Base-by-base conservation (phyloP, 2,113 vertebrate species). In the Oriolus oriolus region DNA sequence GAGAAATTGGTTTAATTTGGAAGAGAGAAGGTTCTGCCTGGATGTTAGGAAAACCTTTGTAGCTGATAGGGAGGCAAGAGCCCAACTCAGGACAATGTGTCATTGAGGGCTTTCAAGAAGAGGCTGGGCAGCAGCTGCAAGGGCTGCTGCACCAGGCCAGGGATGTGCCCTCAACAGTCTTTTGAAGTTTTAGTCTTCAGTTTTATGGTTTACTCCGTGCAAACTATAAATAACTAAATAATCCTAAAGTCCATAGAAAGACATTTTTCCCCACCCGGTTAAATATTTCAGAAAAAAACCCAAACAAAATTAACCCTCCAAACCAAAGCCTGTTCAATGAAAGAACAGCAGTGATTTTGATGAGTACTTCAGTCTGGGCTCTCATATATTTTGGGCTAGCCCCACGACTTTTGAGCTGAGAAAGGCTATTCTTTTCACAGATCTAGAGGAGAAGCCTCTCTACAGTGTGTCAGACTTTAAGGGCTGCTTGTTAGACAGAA, bases 211-310 rank as follows among this genome's bases (percentile, higher is more conserved):
- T 89, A 66, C 11, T 27, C 12, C 64, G 7, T 75, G 39, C 12
- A 84, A 92, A 45, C 15, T 8, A 50, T 27, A 54, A 92, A 41
- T 7, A 81, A 30, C 3, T 37, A 33, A 3, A 77, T 79, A 56
- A 77, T 73, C 31, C 56, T 37, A 50, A 70, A 1, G 7, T 47
- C 37, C 11, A 45, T 17, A 77, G 45, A 81, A 84, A 74, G 5
- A 56, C 10, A 8, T 59, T 20, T 2, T 76, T 61, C 31, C 2
- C 3, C 7, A 2, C 3, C 6, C 16, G 0, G 4, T 53, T 60
- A 33, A 79, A 37, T 63, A 64, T 81, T 92, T 59, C 24, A 78
- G 61, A 59, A 16, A 11, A 64, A 64, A 80, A 76, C 41, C 41
- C 41, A 3, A 30, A 11, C 20, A 89, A 68, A 87, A 60, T 20